Percentiles rank a stretch among this genome's conserved stretches.
Conservation (phyloP, 2,113 vertebrate genomes). For the Rhea americana region DNA sequence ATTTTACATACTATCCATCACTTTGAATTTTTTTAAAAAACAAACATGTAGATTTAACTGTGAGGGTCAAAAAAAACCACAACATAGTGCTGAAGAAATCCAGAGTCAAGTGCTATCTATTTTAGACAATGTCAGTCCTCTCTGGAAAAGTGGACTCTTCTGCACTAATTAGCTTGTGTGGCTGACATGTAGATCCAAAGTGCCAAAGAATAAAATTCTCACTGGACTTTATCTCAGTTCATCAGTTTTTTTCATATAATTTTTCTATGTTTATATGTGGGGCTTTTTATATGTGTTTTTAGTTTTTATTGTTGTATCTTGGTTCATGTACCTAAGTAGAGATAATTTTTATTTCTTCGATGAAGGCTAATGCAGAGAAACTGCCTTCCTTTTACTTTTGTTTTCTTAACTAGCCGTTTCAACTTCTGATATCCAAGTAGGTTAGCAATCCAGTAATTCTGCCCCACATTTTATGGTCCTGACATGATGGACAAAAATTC, state of each 20-base stretch:
- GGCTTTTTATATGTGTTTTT: neutral
- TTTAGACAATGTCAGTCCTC: neutral
- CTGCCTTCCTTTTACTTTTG: neutral
- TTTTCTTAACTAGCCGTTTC: neutral
- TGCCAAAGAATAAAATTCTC: neutral
- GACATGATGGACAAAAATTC: neutral
- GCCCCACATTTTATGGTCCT: neutral
- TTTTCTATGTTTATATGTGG: neutral
- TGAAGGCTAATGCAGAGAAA: neutral
- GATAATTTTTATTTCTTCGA: neutral
- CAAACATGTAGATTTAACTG: neutral
- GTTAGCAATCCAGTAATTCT: neutral
- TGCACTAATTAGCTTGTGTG: neutral
- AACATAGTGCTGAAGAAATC: neutral
- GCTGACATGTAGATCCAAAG: neutral
- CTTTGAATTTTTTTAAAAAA: neutral
- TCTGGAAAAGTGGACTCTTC: neutral
- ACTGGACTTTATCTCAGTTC: neutral
- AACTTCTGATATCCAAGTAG: neutral
- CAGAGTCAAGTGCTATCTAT: neutral
- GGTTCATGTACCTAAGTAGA: neutral
- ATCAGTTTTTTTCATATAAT: neutral
- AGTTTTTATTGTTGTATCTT: neutral
- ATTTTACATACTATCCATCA: neutral
- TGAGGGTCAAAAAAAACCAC: neutral